A percentile compares a stretch with the other conserved stretches of the same genome.
These are phyloP conservation scores for Notarius quadriscutis DNA, from an alignment of 2,113 vertebrate species.

Conservation along the genomic window DNA sequence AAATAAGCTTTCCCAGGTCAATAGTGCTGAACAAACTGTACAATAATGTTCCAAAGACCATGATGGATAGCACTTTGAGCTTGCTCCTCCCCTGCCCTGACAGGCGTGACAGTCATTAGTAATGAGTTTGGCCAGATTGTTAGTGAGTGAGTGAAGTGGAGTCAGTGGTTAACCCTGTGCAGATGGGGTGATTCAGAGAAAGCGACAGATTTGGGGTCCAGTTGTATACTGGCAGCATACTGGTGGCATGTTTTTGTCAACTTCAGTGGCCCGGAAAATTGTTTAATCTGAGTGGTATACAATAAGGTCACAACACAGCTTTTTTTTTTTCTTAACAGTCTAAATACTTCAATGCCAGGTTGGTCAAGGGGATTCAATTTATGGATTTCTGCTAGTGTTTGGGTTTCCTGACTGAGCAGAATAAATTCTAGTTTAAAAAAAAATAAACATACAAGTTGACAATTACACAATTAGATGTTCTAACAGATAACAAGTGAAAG, in stretches of 20 bases:
- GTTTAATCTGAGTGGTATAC: conserved; percentile 39
- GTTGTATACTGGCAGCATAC: conserved; percentile 26
- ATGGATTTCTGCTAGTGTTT: background rate
- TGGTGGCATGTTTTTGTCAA: conserved; percentile 24
- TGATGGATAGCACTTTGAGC: conserved; percentile 10
- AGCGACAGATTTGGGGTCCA: conserved; percentile 28
- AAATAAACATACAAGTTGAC: background rate
- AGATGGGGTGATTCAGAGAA: conserved; percentile 31
- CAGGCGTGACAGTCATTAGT: conserved; percentile 28
- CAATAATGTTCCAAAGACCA: conserved; percentile 1
- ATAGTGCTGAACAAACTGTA: background rate
- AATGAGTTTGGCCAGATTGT: conserved; percentile 29
- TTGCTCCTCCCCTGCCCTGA: background rate
- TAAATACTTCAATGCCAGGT: conserved; percentile 34
- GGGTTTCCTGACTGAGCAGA: background rate
- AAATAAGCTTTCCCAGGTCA: conserved; percentile 10
- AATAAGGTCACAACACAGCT: conserved; percentile 36
- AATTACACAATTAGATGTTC: background rate
- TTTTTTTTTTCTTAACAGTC: conserved; percentile 15
- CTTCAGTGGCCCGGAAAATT: conserved; percentile 37
- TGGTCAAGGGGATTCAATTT: conserved; percentile 13
- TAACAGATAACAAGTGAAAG: background rate
- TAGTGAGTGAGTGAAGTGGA: conserved; percentile 19
- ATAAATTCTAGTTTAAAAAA: background rate
- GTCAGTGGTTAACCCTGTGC: conserved; percentile 32